Conservation (phyloP, 2,113 vertebrate genomes). For the Scolopax mira region DNA sequence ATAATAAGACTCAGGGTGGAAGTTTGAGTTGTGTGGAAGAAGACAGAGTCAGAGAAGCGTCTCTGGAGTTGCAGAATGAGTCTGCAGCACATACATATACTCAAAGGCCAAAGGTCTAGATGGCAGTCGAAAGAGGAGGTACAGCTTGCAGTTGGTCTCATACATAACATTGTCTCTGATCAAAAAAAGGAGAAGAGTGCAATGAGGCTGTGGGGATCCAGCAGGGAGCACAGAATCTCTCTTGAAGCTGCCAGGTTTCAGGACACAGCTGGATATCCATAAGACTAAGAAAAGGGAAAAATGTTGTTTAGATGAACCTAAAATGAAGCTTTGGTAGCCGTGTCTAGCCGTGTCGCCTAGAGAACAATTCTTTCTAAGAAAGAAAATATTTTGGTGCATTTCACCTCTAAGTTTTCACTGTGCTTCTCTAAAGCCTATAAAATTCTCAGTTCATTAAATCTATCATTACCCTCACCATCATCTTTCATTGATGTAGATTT, state of each 20-base stretch:
- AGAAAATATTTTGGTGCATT: background rate
- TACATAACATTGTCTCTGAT: accelerated
- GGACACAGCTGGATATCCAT: background rate
- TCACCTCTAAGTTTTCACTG: background rate
- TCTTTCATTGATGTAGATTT: background rate
- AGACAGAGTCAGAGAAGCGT: no score
- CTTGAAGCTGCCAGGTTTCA: background rate
- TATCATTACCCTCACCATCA: background rate
- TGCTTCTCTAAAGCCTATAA: background rate
- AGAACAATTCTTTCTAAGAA: background rate
- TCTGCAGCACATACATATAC: background rate
- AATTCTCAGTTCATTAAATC: background rate
- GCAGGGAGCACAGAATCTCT: background rate
- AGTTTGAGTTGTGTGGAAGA: background rate
- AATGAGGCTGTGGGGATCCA: background rate
- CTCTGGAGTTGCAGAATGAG: background rate
- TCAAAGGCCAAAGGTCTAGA: background rate
- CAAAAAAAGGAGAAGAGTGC: background rate
- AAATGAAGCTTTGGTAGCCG: background rate
- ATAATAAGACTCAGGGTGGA: background rate
- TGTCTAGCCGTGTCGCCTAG: background rate
- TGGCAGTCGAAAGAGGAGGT: background rate
- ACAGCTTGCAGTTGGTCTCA: background rate
- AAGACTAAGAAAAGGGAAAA: background rate
- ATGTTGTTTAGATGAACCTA: background rate